Base-by-base conservation (phyloP, 2,113 vertebrate species). In the Onychostoma macrolepis region DNA sequence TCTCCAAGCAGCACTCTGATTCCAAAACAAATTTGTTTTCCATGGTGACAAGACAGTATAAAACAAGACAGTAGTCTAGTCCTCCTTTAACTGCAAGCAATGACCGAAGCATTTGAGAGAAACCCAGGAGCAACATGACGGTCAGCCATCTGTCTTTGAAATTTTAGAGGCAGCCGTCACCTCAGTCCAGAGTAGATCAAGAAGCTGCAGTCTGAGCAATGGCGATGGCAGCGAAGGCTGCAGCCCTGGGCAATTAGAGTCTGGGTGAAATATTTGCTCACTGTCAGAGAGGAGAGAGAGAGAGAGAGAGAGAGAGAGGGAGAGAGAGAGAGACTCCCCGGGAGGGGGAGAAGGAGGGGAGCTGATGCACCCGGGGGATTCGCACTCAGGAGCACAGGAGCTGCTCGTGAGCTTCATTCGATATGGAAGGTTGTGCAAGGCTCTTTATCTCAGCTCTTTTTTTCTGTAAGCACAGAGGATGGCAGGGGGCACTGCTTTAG, bases 241-340 rank as follows among this genome's bases (percentile, higher is more conserved):
- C 58, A 72, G 76, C 85, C 77, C 75, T 79, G 53, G 80, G 86
- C 89, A 90, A 90, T 90, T 88, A 89, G 80, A 89, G 86, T 48
- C 84, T 71, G 43, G 76, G 84, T 87, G 86, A 90, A 87, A 90
- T 90, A 90, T 90, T 90, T 90, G 88, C 77, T 89, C 61, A 50
- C 67, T 83, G 77, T 87, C 48, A 81, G 76, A 53, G 41, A 84
- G 85, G 28, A 24, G 56, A 58, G 36, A 56, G 43, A n/a, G 65
- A 71, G 28, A 78, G 38, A 28, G n/a, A 30, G 45, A 45, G n/a
- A n/a, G n/a, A 81, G 76, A 53, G 41, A 84, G 85, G 28, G 33
- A 69, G 38, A 30, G 41, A 45, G 53, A 71, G 26, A 58, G 50
- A 87, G 30, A 69, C 63, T 82, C 15, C 80, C 26, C 26, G 17